Evolutionary conservation across 2,113 vertebrate genomes (phyloP).

Genomic region (Antechinus stuartii): DNA sequence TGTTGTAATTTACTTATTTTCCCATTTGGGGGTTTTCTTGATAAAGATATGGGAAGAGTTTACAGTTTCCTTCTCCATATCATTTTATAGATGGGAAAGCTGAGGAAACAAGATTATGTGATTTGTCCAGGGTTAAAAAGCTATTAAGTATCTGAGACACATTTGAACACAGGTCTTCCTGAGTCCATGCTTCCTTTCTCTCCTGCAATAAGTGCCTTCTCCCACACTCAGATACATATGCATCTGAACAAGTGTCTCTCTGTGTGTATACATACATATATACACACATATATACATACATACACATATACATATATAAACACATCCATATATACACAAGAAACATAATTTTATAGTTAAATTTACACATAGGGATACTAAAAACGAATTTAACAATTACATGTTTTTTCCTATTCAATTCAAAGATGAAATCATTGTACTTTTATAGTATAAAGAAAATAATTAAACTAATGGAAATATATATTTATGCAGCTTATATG

Average conservation of each 20-base stretch:
- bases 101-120: not conserved
- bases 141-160: not conserved
- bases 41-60: not conserved
- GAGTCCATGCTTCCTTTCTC: not conserved
- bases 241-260: not conserved
- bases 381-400: not conserved
- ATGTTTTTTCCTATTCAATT: not conserved
- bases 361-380: not conserved
- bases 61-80: not conserved
- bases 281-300: too few relatives aligned
- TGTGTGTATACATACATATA: not conserved
- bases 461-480: not conserved
- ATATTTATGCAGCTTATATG: not conserved
- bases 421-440: not conserved
- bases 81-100: not conserved
- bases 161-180: not conserved
- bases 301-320: too few relatives aligned
- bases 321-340: not conserved
- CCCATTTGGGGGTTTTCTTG: not conserved
- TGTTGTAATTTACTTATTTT: not conserved
- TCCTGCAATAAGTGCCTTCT: not conserved
- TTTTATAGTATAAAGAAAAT: not conserved
- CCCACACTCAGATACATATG: not conserved
- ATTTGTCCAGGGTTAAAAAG: not conserved
- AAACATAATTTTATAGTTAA: not conserved